phyloP scores from a whole-genome alignment of 2,797 vertebrate genomes.

The Carduelis carduelis region DNA sequence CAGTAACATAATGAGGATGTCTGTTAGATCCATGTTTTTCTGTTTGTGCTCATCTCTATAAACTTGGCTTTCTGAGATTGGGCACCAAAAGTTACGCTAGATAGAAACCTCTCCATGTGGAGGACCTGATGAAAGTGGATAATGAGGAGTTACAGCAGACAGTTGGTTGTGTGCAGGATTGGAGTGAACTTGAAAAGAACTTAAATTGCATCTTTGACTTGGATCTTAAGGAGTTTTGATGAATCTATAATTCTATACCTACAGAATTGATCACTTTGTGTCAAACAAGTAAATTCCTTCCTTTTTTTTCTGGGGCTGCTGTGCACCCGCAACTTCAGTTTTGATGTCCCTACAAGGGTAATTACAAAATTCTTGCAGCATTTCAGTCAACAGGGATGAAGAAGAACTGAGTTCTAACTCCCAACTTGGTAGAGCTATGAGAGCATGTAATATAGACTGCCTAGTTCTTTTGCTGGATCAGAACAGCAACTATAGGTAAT shows the following conservation, averaged over 20 bases:
- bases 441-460: background rate
- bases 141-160: background rate
- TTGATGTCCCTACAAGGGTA: background rate
- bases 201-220: background rate
- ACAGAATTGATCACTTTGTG: background rate
- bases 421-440: background rate
- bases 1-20: background rate
- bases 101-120: background rate
- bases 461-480: background rate
- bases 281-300: background rate
- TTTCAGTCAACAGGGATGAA: background rate
- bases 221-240: background rate
- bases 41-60: background rate
- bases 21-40: background rate
- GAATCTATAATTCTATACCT: background rate
- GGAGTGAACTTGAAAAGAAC: background rate
- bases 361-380: background rate
- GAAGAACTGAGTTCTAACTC: background rate
- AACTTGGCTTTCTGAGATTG: background rate
- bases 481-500: background rate
- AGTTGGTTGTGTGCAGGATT: background rate
- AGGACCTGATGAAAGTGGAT: background rate
- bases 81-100: background rate
- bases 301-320: background rate
- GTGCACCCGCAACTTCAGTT: background rate